Percentiles rank a stretch among this genome's conserved stretches.
Conservation (phyloP, 2,113 vertebrate genomes). For the Bucco capensis region DNA sequence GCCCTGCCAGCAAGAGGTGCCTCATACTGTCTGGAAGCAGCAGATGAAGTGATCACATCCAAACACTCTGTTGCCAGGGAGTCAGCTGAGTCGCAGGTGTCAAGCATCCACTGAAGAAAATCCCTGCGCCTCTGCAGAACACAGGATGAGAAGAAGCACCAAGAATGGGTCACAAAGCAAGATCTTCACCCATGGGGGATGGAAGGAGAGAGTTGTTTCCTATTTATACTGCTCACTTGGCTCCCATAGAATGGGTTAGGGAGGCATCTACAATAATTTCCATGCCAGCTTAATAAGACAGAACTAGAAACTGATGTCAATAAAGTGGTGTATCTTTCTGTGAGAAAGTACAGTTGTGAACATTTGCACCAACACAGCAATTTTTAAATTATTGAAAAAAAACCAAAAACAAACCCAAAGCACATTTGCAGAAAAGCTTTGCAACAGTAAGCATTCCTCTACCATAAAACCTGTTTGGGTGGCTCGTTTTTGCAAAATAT, state of each 20-base stretch:
- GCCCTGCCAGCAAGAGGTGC: neutral
- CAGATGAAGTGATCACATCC: conserved; percentile 55
- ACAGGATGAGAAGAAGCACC: neutral
- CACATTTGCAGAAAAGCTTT: neutral
- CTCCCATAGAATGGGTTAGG: neutral
- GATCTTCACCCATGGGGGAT: neutral
- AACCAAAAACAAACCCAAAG: no score
- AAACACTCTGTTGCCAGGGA: conserved; percentile 62
- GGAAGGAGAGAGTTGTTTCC: neutral
- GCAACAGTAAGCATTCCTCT: neutral
- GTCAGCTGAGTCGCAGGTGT: conserved; percentile 62
- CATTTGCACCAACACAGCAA: neutral
- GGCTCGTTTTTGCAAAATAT: neutral
- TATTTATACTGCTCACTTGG: neutral
- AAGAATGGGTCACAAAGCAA: neutral
- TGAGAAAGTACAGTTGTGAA: neutral
- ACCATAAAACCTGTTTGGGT: neutral
- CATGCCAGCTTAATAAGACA: neutral
- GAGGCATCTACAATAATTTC: neutral
- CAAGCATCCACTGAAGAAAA: conserved; percentile 91
- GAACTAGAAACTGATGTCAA: neutral
- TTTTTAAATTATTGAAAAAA: neutral
- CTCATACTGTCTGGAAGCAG: neutral
- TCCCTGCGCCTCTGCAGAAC: conserved; percentile 82
- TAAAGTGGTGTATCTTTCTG: neutral